Evolutionary conservation across 1,140 invertebrate genomes (phyloP).

Genomic region (Lasioglossum albipes): DNA sequence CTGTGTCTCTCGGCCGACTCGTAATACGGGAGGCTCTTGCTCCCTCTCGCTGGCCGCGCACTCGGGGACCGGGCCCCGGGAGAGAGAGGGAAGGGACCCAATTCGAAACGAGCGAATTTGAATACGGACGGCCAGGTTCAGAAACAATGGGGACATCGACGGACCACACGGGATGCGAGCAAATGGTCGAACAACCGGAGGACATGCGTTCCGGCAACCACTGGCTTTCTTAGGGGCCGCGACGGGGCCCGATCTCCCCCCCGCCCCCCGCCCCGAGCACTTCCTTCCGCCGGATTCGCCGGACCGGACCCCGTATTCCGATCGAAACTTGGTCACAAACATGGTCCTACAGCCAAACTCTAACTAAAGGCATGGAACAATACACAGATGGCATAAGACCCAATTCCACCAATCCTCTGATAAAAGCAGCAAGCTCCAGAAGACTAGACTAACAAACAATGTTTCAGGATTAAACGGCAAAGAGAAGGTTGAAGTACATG

Average conservation of each 20-base stretch:
- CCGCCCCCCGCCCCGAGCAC: background rate
- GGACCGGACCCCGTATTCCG: no score
- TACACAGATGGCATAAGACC: no score
- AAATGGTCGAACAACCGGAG: slow-evolving; percentile 80
- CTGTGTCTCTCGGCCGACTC: slow-evolving; percentile 27
- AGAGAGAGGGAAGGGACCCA: slow-evolving; percentile 41
- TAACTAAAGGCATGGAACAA: no score
- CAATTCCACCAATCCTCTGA: no score
- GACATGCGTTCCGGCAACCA: slow-evolving; percentile 77
- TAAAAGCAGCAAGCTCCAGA: no score
- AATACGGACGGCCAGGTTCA: slow-evolving; percentile 61
- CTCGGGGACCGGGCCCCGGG: background rate
- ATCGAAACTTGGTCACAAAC: no score
- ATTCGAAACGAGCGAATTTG: slow-evolving; percentile 66
- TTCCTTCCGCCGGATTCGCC: background rate
- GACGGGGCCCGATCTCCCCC: background rate
- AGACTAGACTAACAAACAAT: no score
- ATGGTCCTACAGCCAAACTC: no score
- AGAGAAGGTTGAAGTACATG: no score
- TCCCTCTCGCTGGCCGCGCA: background rate
- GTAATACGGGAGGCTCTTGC: slow-evolving; percentile 49
- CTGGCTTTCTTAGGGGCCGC: slow-evolving; percentile 53
- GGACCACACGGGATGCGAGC: slow-evolving; percentile 80
- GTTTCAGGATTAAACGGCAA: no score
- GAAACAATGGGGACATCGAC: slow-evolving; percentile 80